Conservation (phyloP, 2,797 vertebrate species). For the Nyctibius grandis region DNA sequence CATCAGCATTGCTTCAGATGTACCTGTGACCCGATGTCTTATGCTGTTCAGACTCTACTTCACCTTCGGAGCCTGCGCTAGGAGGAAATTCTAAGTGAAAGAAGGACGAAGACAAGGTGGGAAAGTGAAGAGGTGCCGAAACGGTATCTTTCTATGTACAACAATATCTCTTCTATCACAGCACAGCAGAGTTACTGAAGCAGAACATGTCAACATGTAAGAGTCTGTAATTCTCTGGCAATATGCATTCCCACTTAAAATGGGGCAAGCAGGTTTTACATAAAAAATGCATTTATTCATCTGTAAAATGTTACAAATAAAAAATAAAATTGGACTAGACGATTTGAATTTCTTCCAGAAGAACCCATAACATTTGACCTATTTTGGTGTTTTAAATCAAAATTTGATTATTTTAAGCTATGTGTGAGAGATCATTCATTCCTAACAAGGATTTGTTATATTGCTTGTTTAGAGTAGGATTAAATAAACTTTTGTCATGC, state of each 20-base stretch:
- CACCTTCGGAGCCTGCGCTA: neutral
- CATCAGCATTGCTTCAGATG: neutral
- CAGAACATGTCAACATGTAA: neutral
- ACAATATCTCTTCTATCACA: neutral
- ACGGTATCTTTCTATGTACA: neutral
- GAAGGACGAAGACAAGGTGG: neutral
- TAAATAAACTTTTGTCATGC: neutral
- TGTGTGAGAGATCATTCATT: conserved; percentile 21
- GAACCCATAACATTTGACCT: neutral
- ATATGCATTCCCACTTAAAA: neutral
- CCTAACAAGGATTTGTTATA: conserved; percentile 27
- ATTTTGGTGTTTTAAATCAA: conserved; percentile 5
- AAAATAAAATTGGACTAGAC: neutral
- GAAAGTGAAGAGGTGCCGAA: neutral
- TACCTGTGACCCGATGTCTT: neutral
- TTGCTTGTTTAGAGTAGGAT: conserved; percentile 16
- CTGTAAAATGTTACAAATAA: conserved; percentile 27
- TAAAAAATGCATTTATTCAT: neutral
- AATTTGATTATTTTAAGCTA: conserved; percentile 35
- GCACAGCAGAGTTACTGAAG: neutral
- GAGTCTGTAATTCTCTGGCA: neutral
- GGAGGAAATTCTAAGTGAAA: neutral
- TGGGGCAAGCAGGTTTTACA: neutral
- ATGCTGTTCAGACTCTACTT: neutral
- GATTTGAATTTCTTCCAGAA: neutral